A percentile compares a stretch with the other conserved stretches of the same genome.
phyloP scores from a whole-genome alignment of 2,888 invertebrate genomes.

The Operophtera brumata region DNA sequence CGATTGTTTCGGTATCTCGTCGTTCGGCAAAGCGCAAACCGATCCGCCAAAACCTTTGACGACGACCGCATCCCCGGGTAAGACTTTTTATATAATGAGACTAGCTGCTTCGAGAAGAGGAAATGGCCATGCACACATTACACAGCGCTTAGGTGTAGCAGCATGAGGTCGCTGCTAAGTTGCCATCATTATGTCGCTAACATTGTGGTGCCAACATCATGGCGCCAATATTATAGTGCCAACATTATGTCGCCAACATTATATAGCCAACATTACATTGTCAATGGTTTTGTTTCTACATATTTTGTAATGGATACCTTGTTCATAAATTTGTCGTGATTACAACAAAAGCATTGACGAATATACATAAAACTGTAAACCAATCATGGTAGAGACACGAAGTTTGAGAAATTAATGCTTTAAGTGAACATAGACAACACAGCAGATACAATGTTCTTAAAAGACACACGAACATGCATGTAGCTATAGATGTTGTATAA shows the following conservation, averaged over 20 bases:
- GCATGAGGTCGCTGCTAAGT: not conserved
- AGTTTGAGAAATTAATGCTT: not conserved
- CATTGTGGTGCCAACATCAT: no score
- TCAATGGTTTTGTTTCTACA: slow-evolving; percentile 5
- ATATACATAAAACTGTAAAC: not conserved
- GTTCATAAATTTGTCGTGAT: not conserved
- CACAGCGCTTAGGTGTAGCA: slow-evolving; percentile 9
- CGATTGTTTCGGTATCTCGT: slow-evolving; percentile 65
- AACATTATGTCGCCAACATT: not conserved
- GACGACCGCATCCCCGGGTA: slow-evolving; percentile 67
- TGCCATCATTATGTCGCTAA: not conserved
- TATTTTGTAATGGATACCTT: not conserved
- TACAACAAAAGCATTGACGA: slow-evolving; percentile 3
- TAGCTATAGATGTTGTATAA: not conserved
- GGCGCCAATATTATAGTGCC: no score
- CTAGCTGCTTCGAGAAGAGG: slow-evolving; percentile 25
- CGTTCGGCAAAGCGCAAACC: slow-evolving; percentile 70
- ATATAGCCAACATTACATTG: not conserved
- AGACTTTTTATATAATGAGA: slow-evolving; percentile 52
- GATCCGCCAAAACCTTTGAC: slow-evolving; percentile 66
- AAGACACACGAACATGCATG: slow-evolving; percentile 12
- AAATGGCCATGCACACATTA: slow-evolving; percentile 16
- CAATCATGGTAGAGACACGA: not conserved
- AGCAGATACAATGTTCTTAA: slow-evolving; percentile 1
- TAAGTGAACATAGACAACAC: not conserved